Percentiles rank a stretch among this genome's conserved stretches.
Conservation (phyloP, 2,888 invertebrate species). For the Hybos culiciformis region DNA sequence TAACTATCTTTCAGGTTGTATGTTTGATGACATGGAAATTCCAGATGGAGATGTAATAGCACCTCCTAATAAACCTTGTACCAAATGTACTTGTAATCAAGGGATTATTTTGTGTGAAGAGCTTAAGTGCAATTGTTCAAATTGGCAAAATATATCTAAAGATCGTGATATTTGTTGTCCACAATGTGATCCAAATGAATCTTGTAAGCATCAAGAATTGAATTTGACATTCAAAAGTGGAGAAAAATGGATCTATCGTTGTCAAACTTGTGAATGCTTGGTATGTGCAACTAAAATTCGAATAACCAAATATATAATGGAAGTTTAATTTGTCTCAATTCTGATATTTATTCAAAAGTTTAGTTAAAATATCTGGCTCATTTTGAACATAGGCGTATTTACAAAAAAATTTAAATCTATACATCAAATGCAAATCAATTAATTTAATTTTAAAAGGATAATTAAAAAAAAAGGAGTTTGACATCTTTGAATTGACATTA, state of each 20-base stretch:
- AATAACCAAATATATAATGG: too few relatives aligned
- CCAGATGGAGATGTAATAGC: constrained; percentile 42
- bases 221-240: constrained; percentile 65
- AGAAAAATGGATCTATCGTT: constrained; percentile 81
- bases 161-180: constrained; percentile 57
- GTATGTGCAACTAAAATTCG: too few relatives aligned
- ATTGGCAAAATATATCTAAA: constrained; percentile 20
- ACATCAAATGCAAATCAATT: too few relatives aligned
- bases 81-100: constrained; percentile 37
- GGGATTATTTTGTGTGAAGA: constrained; percentile 57
- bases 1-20: constrained; percentile 52
- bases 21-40: constrained; percentile 52
- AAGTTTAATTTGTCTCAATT: too few relatives aligned
- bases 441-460: too few relatives aligned
- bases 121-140: constrained; percentile 52
- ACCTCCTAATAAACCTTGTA: constrained; percentile 39
- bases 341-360: too few relatives aligned
- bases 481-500: too few relatives aligned
- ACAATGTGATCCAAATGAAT: constrained; percentile 59
- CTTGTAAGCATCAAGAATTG: constrained; percentile 69
- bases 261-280: constrained; percentile 83
- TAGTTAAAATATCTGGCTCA: too few relatives aligned
- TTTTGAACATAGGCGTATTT: too few relatives aligned
- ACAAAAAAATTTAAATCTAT: too few relatives aligned
- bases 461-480: too few relatives aligned